Conservation (phyloP, 2,888 invertebrate genomes). For the Drosophila leonis region DNA sequence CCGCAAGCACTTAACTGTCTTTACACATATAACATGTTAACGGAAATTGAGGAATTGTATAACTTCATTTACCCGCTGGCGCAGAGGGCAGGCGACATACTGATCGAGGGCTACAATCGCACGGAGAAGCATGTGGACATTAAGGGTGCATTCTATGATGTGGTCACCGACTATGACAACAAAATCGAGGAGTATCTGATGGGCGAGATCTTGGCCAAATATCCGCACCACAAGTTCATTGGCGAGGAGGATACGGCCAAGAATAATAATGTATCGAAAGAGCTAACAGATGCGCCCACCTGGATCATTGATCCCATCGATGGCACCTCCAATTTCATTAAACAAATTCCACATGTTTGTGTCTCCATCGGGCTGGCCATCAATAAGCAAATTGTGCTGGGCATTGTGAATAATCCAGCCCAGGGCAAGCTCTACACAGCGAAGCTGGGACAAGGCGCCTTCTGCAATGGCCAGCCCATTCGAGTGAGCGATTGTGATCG, state of each 20-base stretch:
- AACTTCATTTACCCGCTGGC: slow-evolving; percentile 83
- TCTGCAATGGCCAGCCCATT: slow-evolving; percentile 89
- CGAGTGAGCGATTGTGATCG: slow-evolving; percentile 85
- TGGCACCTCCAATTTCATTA: slow-evolving; percentile 94
- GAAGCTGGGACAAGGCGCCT: slow-evolving; percentile 90
- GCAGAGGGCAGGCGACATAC: slow-evolving; percentile 81
- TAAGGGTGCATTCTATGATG: slow-evolving; percentile 89
- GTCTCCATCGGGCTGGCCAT: slow-evolving; percentile 89
- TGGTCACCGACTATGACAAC: slow-evolving; percentile 92
- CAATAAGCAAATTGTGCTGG: slow-evolving; percentile 88
- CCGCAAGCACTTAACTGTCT: background rate
- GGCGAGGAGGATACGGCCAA: slow-evolving; percentile 90
- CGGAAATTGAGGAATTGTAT: slow-evolving; percentile 79
- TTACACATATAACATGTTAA: slow-evolving; percentile 51
- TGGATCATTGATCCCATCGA: slow-evolving; percentile 95
- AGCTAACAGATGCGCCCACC: slow-evolving; percentile 91
- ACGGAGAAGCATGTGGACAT: slow-evolving; percentile 82
- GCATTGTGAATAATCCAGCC: slow-evolving; percentile 91
- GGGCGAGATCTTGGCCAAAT: slow-evolving; percentile 86
- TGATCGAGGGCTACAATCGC: slow-evolving; percentile 82
- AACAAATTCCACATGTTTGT: slow-evolving; percentile 88
- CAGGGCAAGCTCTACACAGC: slow-evolving; percentile 90
- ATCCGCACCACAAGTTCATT: slow-evolving; percentile 89
- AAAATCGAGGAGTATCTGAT: slow-evolving; percentile 91
- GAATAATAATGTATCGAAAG: slow-evolving; percentile 85